Base-by-base conservation (phyloP, 2,888 invertebrate genomes). In the Acanthosepion lycidas region DNA sequence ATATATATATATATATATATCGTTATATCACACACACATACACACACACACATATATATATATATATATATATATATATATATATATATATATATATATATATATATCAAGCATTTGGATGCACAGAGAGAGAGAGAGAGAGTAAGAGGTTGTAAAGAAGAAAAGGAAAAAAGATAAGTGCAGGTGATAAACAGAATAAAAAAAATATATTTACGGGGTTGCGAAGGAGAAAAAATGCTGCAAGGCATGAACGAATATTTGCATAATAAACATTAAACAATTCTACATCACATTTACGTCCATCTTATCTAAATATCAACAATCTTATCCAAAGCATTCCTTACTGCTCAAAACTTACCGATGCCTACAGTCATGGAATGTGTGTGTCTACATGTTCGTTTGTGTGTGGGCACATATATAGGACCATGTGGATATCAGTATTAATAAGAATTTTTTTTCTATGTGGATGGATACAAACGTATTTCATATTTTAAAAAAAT, bases 1-100 rank as follows among this genome's bases (percentile, higher is more conserved):
- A 48, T 20, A 55, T 20, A 20, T 55, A 15, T 55, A 55, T 55
- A 55, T 42, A 48, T 91, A 20, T 26, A 42, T 42, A 48, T 26
- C 23, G n/a, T n/a, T n/a, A n/a, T n/a, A n/a, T n/a, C n/a, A n/a
- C n/a, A n/a, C n/a, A n/a, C n/a, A n/a, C n/a, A n/a, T n/a, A n/a
- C n/a, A n/a, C n/a, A n/a, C n/a, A n/a, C n/a, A n/a, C n/a, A n/a
- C n/a, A 55, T 42, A 48, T 91, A 20, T 26, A 42, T 42, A 48
- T 26, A 48, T 53, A 59, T 92, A 94, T 55, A 64, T 94, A 92
- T 91, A 94, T 94, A 92, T 95, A 59, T 94, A 92, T 94, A 91
- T 92, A 48, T 91, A 64, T 94, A 94, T 94, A 92, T 94, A 94
- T 94, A 92, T 94, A 92, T 94, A 59, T 92, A 55, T 55, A 55